Base-by-base conservation (phyloP, 2,113 vertebrate species). In the Bujurquina vittata region DNA sequence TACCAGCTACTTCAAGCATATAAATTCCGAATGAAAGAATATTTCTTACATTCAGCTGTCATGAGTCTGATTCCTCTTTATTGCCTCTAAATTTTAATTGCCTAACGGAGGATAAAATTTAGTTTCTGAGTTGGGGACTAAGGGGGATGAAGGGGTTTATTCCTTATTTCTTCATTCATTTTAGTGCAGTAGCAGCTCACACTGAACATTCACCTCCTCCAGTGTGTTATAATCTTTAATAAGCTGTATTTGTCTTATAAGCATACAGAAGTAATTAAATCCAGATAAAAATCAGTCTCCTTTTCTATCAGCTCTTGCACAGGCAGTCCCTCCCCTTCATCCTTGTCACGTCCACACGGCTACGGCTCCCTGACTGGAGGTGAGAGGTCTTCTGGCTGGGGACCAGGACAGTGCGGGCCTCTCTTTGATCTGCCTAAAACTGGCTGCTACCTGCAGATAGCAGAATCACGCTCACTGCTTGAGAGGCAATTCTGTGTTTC, bases 341-440 rank as follows among this genome's bases (percentile, higher is more conserved):
- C 81, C 58, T 49, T 72, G 92, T 94, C 92, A 93, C 90, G 91
- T 93, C 91, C 91, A 90, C 90, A 91, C 69, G 40, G 74, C 84
- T 87, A 18, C 14, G 20, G 35, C 85, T 59, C 87, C 72, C 88
- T 83, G 83, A 73, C 62, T 59, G 2, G 43, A 81, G 91, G 92
- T 93, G 84, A 93, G 87, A 94, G 94, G 94, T 93, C 86, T 11
- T 49, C 83, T 91, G 89, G 89, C 93, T 88, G 79, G 81, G 85
- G 91, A 92, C 83, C 89, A 89, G 91, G 85, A 60, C 69, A 81
- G 67, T 87, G 78, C 86, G 84, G 83, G 55, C 80, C 76, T 87
- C 63, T 46, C 87, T 93, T 92, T 92, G 91, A 92, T 92, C 75
- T 65, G 4, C 60, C 43, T 49, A 18, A 31, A 67, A 14, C 79